These are phyloP conservation scores for Equus przewalskii DNA, from an alignment of 2,113 vertebrate species.

Conservation along the genomic window DNA sequence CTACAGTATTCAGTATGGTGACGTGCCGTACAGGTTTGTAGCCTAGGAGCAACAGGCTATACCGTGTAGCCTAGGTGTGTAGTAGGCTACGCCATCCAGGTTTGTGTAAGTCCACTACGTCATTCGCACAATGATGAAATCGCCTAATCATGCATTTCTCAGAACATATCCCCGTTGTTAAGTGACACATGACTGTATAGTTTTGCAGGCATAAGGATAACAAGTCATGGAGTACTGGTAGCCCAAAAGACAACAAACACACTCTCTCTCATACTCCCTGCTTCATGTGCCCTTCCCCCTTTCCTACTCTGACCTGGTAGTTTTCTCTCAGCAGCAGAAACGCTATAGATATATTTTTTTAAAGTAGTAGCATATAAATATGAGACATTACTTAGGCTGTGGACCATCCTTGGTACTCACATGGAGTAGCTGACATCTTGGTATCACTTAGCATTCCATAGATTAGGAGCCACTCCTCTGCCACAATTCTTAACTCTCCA, in stretches of 20 bases:
- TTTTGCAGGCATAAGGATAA: neutral
- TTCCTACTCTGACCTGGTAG: neutral
- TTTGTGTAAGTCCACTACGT: too few relatives aligned
- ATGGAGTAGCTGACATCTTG: neutral
- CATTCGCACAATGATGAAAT: too few relatives aligned
- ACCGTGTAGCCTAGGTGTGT: too few relatives aligned
- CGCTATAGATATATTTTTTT: neutral
- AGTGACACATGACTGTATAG: neutral
- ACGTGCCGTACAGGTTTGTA: too few relatives aligned
- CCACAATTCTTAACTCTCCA: neutral
- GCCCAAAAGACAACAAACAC: neutral
- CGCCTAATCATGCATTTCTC: too few relatives aligned
- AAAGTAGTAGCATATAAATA: neutral
- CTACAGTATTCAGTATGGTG: too few relatives aligned
- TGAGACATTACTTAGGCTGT: neutral
- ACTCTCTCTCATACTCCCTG: neutral
- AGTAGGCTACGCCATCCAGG: too few relatives aligned
- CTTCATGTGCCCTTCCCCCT: neutral
- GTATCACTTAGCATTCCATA: neutral
- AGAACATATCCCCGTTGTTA: too few relatives aligned
- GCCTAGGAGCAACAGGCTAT: too few relatives aligned
- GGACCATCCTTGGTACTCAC: neutral
- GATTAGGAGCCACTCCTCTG: neutral
- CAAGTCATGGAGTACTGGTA: neutral
- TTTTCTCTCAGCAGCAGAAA: neutral